Percentiles rank a stretch among this genome's conserved stretches.
Evolutionary conservation across 2,113 vertebrate species (phyloP).

Genomic region (Holacanthus passer): DNA sequence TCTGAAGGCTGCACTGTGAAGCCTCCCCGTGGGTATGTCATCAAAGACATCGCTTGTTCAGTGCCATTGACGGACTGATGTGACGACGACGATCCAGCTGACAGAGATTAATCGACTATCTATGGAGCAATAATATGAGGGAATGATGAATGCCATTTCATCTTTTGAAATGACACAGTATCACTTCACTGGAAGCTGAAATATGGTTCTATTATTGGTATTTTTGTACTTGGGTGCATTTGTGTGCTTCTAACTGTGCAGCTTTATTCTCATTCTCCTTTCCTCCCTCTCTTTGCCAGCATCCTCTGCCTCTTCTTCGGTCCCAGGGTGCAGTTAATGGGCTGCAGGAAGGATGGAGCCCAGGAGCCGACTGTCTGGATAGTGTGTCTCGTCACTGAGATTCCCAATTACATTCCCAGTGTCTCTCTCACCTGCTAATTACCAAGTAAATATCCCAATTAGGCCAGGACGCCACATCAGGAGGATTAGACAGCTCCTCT

Average conservation of each 20-base stretch:
- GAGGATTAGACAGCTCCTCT: conserved; percentile 82
- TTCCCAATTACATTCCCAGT: conserved; percentile 85
- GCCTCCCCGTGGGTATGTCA: conserved; percentile 51
- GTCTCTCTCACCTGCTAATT: conserved; percentile 89
- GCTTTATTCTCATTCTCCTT: conserved; percentile 13
- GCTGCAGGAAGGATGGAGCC: conserved; percentile 79
- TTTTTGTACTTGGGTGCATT: conserved; percentile 34
- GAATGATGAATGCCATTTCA: conserved; percentile 67
- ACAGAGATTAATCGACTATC: conserved; percentile 75
- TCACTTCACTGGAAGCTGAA: conserved; percentile 58
- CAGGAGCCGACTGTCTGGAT: conserved; percentile 78
- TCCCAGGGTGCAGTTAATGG: conserved; percentile 79
- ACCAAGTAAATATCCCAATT: conserved; percentile 92
- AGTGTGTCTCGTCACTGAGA: conserved; percentile 84
- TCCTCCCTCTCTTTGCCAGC: conserved; percentile 6
- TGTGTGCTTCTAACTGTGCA: conserved; percentile 21
- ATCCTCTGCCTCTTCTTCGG: conserved; percentile 56
- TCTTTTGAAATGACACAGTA: conserved; percentile 57
- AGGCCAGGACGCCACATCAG: conserved; percentile 85
- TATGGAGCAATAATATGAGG: conserved; percentile 57
- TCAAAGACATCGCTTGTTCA: conserved; percentile 59
- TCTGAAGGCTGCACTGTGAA: conserved; percentile 55
- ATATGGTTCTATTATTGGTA: conserved; percentile 50
- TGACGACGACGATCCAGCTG: conserved; percentile 71
- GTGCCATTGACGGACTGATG: conserved; percentile 69